Conservation (phyloP, 1,140 invertebrate genomes). For the Neotoxoptera formosana region DNA sequence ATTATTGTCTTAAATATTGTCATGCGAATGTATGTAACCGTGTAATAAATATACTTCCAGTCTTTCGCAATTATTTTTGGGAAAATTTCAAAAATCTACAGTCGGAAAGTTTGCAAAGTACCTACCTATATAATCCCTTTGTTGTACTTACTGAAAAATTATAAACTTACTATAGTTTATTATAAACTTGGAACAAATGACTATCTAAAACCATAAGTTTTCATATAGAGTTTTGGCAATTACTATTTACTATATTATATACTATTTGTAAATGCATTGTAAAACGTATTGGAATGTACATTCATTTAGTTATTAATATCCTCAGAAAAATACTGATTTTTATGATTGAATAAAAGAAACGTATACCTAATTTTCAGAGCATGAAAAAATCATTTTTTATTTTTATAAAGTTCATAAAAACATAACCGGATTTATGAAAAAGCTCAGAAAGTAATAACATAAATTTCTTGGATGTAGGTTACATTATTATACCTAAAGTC, state of each 20-base stretch:
- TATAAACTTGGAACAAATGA: background rate
- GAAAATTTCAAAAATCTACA: background rate
- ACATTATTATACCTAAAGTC: background rate
- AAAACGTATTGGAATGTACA: background rate
- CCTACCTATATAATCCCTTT: slow-evolving; percentile 24
- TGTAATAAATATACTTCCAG: slow-evolving; percentile 15
- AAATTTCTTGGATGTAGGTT: background rate
- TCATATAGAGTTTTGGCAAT: background rate
- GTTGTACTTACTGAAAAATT: background rate
- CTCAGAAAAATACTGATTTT: background rate
- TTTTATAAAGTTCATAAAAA: background rate
- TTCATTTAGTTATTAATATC: background rate
- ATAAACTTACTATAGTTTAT: background rate
- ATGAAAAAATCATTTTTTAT: background rate
- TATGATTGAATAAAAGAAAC: background rate
- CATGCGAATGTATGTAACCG: background rate
- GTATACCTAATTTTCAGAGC: background rate
- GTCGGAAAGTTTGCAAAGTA: background rate
- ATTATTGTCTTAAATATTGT: background rate
- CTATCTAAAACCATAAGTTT: background rate
- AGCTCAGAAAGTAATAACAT: background rate
- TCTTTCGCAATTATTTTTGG: slow-evolving; percentile 1
- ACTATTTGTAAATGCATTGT: background rate
- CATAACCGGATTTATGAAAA: background rate
- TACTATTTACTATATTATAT: background rate